Conservation (phyloP, 2,113 vertebrate species). For the Antennarius striatus region DNA sequence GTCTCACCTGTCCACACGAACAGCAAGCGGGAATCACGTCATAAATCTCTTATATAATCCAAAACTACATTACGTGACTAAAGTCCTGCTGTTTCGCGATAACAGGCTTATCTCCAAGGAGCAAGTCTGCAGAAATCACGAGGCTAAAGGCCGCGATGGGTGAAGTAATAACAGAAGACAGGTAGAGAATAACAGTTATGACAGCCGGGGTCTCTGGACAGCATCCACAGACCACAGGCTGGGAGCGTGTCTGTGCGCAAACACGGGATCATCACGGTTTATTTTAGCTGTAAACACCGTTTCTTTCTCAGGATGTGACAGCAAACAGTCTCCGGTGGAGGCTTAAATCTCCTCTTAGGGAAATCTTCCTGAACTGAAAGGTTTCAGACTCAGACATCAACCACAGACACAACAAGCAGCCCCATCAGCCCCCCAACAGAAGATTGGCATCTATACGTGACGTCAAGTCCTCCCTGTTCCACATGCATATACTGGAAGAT, state of each 20-base stretch:
- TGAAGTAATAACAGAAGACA: background rate
- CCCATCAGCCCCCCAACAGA: background rate
- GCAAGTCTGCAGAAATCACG: constrained; percentile 13
- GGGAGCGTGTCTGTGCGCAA: constrained; percentile 25
- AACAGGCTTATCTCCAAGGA: constrained; percentile 11
- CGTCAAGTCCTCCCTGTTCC: background rate
- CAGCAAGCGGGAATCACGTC: constrained; percentile 22
- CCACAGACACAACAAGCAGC: constrained; percentile 8
- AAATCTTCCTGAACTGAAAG: background rate
- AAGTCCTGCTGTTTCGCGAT: background rate
- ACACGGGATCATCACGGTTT: constrained; percentile 52
- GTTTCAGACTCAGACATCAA: constrained; percentile 13
- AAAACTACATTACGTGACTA: constrained; percentile 12
- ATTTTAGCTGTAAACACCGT: constrained; percentile 61
- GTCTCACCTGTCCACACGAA: too few relatives aligned
- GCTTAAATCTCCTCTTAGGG: background rate
- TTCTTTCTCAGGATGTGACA: constrained; percentile 19
- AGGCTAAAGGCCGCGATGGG: constrained; percentile 2
- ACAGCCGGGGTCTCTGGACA: constrained; percentile 3
- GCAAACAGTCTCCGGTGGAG: constrained; percentile 19
- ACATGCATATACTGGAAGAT: background rate
- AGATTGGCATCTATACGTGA: background rate
- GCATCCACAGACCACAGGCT: background rate
- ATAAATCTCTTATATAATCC: constrained; percentile 48
- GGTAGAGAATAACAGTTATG: constrained; percentile 7